Evolutionary conservation across 2,797 vertebrate genomes (phyloP).

Genomic region (Glyptemys insculpta): DNA sequence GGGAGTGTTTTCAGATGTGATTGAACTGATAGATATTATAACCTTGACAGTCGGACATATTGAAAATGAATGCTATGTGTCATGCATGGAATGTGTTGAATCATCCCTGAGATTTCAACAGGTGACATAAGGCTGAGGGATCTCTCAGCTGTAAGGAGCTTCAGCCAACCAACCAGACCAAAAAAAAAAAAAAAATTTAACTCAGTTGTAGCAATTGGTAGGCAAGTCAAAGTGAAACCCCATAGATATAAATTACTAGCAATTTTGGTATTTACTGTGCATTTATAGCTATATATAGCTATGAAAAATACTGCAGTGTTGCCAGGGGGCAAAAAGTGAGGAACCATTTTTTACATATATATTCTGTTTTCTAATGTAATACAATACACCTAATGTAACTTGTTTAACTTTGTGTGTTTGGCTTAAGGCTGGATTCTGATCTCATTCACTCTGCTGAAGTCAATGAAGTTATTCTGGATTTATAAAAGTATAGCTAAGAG

Average conservation of each 20-base stretch:
- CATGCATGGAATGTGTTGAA: conserved; percentile 9
- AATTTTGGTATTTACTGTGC: background rate
- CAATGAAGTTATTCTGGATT: background rate
- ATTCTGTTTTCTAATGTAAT: background rate
- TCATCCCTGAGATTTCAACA: background rate
- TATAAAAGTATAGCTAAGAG: background rate
- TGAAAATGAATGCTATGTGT: conserved; percentile 11
- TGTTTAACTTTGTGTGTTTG: background rate
- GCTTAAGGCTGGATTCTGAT: background rate
- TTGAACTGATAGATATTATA: conserved; percentile 16
- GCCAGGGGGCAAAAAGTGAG: background rate
- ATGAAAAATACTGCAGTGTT: background rate
- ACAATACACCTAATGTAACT: background rate
- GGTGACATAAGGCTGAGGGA: background rate
- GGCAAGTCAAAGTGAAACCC: background rate
- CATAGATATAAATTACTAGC: background rate
- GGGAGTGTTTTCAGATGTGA: conserved; percentile 16
- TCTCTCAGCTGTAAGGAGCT: background rate
- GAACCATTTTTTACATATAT: rapidly evolving
- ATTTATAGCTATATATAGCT: background rate
- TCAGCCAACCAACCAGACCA: background rate
- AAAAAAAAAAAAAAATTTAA: background rate
- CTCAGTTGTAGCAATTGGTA: background rate
- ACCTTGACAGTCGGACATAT: conserved; percentile 34
- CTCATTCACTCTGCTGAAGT: background rate